Base-by-base conservation (phyloP, 1,140 invertebrate genomes). In the Pemphigus obesinymphae region DNA sequence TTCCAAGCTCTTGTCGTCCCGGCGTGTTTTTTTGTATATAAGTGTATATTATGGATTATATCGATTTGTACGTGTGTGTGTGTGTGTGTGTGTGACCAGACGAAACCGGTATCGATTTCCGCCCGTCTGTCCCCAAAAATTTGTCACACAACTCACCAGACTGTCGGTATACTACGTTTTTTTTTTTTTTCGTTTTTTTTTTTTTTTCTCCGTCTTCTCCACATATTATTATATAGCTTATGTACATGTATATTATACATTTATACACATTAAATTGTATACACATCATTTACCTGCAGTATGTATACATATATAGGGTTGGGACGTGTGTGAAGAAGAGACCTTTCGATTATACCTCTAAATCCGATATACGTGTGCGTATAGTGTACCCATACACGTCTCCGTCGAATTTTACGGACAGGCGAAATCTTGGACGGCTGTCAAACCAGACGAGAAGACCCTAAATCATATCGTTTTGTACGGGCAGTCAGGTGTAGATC, bases 101-200 rank as follows among this genome's bases (percentile, higher is more conserved):
- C 55, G 40, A 43, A 78, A 78, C 75, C 75, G 75, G 75, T 78
- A 78, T 78, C 75, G 53, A 53, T 78, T 58, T 58, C 73, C 50
- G 50, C 50, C 53, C 50, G 75, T 78, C 75, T 15, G 50, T 34
- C 29, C 15, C 75, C 75, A 34, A 78, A 78, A 78, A 78, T 78
- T 58, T 78, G 75, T 78, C 75, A 78, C 75, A 78, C 75, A 58
- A 78, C 75, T 78, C 75, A 29, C 63, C 63, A 76, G 50, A 53
- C 45, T n/a, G n/a, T 50, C 45, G 23, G 40, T 48, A 2, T 26
- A 58, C 2, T 6, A 70, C 37, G 37, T 23, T n/a, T 40, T 40
- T 43, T 43, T 31, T 66, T 68, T n/a, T 70, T 43, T 37, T 72
- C 34, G 48, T 40, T 23, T 3, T 45, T 48, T 6, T 72, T 40